Evolutionary conservation across 2,888 invertebrate species (phyloP), one percentile per base, ranked within the genome.

Genomic region (Priocnemis perturbator): DNA sequence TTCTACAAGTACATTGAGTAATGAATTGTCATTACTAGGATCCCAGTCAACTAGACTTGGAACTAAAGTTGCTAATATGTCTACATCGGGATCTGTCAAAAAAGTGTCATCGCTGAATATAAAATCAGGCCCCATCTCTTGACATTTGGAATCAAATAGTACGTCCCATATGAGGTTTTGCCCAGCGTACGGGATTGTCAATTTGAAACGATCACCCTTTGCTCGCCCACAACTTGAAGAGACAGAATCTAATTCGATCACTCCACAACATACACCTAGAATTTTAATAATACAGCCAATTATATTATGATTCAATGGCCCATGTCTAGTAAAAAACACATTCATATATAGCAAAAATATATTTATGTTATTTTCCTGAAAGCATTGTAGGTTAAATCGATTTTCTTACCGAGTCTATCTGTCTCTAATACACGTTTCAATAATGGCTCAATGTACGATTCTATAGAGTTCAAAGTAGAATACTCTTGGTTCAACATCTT

Each of bases 121-220:
- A 84, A 95, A 94, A 86, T 95, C 95, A 0, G 95, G 95, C 4
- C 94, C 93, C 82, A 93, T 92, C 87, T 93, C 92, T 5, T 93
- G 93, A 58, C 90, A 89, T 17, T 90, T 88, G 0, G 90, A 89
- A 85, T 94, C 93, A 88, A 95, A 95, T 69, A 94, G 89, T 15
- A 95, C 90, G 83, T 94, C 93, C 94, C 95, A 95, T 77, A 91
- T 91, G 3, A 95, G 86, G 69, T 90, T 90, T 74, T 92, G 92
- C 1, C 93, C 93, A 70, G 94, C 94, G 86, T 93, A 95, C 0
- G 95, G 95, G 62, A 95, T 90, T 19, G 91, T 90, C 59, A 95
- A 83, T 52, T 91, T 91, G 81, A 94, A 93, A 81, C 93, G 91
- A 84, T 91, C 91, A 63, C 86, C 74, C 37, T 69, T 66, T 0